Conservation (phyloP, 1,140 invertebrate species). For the Dinothrombium tinctorium region DNA sequence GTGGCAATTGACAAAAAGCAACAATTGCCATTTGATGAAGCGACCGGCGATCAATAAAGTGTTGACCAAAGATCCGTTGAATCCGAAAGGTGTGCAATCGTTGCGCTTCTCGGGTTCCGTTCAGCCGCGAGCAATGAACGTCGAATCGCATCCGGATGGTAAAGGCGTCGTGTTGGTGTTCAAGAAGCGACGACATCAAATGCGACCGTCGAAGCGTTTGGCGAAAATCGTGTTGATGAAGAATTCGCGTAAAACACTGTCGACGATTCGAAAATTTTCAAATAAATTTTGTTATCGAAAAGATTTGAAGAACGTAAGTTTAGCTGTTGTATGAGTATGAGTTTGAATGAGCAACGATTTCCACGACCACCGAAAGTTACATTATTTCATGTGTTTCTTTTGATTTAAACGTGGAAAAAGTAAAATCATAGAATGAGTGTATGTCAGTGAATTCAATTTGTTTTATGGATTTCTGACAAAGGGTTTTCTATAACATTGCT, state of each 20-base stretch:
- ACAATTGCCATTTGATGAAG: conserved; percentile 69
- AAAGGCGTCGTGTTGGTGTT: conserved; percentile 70
- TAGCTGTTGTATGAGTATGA: no score
- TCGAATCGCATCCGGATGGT: conserved; percentile 49
- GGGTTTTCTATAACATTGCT: no score
- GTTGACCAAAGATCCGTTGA: conserved; percentile 81
- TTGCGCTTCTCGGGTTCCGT: conserved; percentile 74
- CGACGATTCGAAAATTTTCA: conserved; percentile 51
- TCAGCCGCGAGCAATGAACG: conserved; percentile 58
- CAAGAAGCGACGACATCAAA: conserved; percentile 36
- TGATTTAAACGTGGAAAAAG: no score
- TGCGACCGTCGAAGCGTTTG: conserved; percentile 47
- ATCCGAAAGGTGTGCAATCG: conserved; percentile 66
- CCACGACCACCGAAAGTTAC: no score
- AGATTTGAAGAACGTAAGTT: conserved; percentile 56
- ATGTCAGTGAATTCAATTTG: no score
- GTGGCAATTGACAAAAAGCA: conserved; percentile 84
- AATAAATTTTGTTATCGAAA: conserved; percentile 52
- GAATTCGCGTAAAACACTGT: conserved; percentile 53
- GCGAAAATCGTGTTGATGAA: conserved; percentile 51
- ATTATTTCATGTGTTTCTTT: no score
- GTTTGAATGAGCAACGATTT: no score
- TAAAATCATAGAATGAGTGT: no score
- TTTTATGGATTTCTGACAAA: no score
- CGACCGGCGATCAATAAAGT: conserved; percentile 69